Conservation (phyloP, 2,113 vertebrate genomes). For the Passerina amoena region DNA sequence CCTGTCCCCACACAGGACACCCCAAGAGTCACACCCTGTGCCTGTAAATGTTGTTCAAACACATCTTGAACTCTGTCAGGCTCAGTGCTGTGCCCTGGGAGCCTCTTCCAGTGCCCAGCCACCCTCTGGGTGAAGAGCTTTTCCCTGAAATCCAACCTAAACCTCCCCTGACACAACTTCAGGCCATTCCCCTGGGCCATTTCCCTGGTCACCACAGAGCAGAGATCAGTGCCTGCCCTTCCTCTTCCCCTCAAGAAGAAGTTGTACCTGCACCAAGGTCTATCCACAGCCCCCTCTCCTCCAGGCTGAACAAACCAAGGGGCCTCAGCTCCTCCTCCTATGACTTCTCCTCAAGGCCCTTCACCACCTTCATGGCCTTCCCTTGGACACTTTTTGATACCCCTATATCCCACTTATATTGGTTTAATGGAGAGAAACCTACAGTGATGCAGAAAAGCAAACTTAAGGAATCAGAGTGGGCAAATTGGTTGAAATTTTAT, state of each 20-base stretch:
- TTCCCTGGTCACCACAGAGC: too few species aligned
- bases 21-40: not conserved
- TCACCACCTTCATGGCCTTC: not conserved
- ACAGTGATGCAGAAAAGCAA: not conserved
- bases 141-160: not conserved
- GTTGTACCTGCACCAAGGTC: not conserved
- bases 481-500: not conserved
- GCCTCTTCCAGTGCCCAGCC: not conserved
- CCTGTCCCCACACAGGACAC: not conserved
- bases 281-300: not conserved
- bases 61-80: accelerated
- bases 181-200: accelerated
- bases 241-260: not conserved
- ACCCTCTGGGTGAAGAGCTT: not conserved
- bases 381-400: not conserved
- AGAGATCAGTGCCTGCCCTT: not conserved
- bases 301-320: not conserved
- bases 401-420: not conserved
- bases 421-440: not conserved
- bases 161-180: not conserved
- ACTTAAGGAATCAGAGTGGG: not conserved
- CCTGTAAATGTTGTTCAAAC: not conserved
- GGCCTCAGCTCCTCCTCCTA: not conserved
- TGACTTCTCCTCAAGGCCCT: not conserved
- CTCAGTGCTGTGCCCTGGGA: not conserved